These are phyloP conservation scores for Pachydiplax longipennis DNA, from an alignment of 2,888 invertebrate genomes.

Conservation along the genomic window DNA sequence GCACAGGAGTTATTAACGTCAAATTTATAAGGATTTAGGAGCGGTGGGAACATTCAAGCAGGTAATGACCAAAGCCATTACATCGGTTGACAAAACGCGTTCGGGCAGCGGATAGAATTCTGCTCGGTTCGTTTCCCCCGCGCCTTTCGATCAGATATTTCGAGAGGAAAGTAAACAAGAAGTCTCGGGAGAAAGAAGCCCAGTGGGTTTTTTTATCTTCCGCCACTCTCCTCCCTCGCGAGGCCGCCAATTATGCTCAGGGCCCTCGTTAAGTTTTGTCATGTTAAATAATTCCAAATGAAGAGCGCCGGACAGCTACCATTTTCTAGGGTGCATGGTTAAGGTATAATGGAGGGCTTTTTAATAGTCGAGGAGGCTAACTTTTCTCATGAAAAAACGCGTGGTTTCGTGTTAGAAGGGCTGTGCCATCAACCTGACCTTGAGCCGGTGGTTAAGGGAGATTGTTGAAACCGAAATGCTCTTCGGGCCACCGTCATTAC, in stretches of 20 bases:
- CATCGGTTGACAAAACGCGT: neutral
- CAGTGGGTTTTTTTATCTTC: neutral
- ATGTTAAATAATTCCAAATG: constrained; percentile 44
- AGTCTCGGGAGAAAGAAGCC: neutral
- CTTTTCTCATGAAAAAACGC: constrained; percentile 8
- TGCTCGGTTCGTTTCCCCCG: neutral
- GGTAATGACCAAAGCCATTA: neutral
- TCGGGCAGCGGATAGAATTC: neutral
- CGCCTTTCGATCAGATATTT: constrained; percentile 10
- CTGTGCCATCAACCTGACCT: neutral
- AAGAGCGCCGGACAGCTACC: constrained; percentile 33
- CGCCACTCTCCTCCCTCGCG: neutral
- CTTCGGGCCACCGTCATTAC: neutral
- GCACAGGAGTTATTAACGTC: constrained; percentile 8
- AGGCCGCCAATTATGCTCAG: constrained; percentile 33
- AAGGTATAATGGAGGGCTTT: constrained; percentile 23
- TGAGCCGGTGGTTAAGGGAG: neutral
- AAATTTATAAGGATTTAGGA: neutral
- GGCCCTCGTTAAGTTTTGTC: constrained; percentile 40
- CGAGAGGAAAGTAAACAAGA: constrained; percentile 18
- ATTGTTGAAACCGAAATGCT: neutral
- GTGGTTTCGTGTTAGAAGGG: neutral
- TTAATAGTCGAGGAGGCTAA: constrained; percentile 9
- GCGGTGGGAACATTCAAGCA: neutral
- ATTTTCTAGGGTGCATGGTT: constrained; percentile 40